Evolutionary conservation across 2,888 invertebrate species (phyloP), one percentile per base, ranked within the genome.

Genomic region (Steromphala cineraria): DNA sequence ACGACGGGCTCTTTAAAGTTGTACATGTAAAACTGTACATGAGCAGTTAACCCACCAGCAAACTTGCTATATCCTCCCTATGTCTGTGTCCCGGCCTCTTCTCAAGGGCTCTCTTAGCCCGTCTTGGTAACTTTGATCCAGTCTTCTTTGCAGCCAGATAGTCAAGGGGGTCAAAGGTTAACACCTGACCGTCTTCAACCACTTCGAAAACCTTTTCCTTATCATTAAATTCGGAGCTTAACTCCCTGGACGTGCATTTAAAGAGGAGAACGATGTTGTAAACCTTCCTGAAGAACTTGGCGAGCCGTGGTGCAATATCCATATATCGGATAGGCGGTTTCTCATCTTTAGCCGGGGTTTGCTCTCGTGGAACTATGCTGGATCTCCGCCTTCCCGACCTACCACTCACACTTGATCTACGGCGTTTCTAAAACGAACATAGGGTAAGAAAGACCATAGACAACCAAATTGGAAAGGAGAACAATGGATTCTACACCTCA

Each of bases 121-220:
- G 83, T 77, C 53, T 67, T 71, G 0, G 87, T 84, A 24, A 89
- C 67, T 0, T 86, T 86, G 0, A 87, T 86, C 62, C 86, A 0
- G 86, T 84, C 31, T 80, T 81, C 24, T 83, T 76, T 0, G 85
- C 86, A 0, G 85, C 81, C 78, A 84, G 87, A 83, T 83, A 90
- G 55, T 81, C 76, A 10, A 75, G 78, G 3, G 81, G 83, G 76
- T 90, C 88, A 84, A 90, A 90, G 17, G 84, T 75, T 36, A 89
- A 53, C 15, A 84, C 83, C n/a, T 81, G 24, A 7, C 83, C 86
- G 7, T 82, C 83, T 7, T 84, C 21, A 21, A 67, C 24, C 5
- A 75, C 36, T 17, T 67, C 7, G 17, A 67, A 80, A n/a, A 36
- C 28, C 10, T 56, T 56, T 24, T 62, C 77, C 76, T 31, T 67